These are phyloP conservation scores for Leptopilina myrica DNA, from an alignment of 2,888 invertebrate species.

Conservation along the genomic window DNA sequence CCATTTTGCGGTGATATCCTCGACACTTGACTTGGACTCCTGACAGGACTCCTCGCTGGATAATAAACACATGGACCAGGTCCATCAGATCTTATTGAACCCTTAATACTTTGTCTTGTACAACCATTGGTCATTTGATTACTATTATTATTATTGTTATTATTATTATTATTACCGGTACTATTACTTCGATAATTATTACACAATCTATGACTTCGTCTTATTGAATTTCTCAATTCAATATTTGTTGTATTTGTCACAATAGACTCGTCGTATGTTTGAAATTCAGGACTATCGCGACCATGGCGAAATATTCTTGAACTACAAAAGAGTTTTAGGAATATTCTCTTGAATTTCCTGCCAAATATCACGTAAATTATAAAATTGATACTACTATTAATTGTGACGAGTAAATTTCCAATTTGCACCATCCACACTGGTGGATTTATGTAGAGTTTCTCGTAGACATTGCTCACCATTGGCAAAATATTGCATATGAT, in stretches of 20 bases:
- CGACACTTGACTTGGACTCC: constrained; percentile 66
- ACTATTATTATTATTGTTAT: background rate
- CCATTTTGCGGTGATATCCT: constrained; percentile 55
- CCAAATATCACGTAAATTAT: constrained; percentile 98
- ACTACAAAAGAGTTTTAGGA: constrained; percentile 88
- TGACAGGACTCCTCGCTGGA: constrained; percentile 76
- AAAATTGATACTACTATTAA: constrained; percentile 98
- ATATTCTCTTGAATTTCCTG: constrained; percentile 94
- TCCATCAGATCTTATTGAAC: constrained; percentile 67
- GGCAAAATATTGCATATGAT: constrained; percentile 94
- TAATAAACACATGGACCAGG: constrained; percentile 78
- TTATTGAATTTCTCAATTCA: constrained; percentile 84
- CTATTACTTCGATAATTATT: constrained; percentile 40
- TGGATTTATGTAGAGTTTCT: constrained; percentile 85
- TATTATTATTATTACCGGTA: background rate
- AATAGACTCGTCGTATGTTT: constrained; percentile 89
- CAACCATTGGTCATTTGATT: constrained; percentile 53
- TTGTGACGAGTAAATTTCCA: constrained; percentile 95
- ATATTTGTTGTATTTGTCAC: constrained; percentile 83
- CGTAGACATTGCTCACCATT: constrained; percentile 90
- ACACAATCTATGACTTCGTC: constrained; percentile 70
- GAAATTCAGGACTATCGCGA: constrained; percentile 75
- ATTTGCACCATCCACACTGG: constrained; percentile 86
- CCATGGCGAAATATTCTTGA: constrained; percentile 78
- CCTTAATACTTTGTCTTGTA: constrained; percentile 56